Conservation (phyloP, 2,113 vertebrate genomes). For the Bettongia penicillata region DNA sequence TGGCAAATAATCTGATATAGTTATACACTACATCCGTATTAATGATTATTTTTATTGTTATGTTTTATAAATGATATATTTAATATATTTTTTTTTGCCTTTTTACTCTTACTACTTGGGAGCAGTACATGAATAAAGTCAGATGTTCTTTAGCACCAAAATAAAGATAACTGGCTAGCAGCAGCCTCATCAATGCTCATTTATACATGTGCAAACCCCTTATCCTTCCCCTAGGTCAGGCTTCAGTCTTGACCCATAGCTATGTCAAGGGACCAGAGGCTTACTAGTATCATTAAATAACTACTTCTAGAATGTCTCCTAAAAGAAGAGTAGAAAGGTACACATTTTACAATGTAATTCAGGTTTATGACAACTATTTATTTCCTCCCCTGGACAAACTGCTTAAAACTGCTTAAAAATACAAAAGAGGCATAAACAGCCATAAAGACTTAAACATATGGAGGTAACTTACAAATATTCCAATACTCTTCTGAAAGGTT, state of each 20-base stretch:
- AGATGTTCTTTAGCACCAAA: too few species aligned
- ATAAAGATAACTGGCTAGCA: too few species aligned
- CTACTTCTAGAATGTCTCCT: background rate
- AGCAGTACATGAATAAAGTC: too few species aligned
- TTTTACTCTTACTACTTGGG: too few species aligned
- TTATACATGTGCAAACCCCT: too few species aligned
- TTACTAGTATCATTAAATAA: background rate
- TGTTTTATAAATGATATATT: too few species aligned
- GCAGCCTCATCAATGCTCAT: too few species aligned
- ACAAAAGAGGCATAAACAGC: background rate
- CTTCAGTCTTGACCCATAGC: background rate
- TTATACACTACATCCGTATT: too few species aligned
- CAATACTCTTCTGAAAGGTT: background rate
- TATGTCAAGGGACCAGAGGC: background rate
- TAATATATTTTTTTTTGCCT: too few species aligned
- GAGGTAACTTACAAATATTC: background rate
- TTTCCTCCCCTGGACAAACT: background rate
- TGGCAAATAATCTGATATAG: too few species aligned
- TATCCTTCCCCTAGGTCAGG: too few species aligned
- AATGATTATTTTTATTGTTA: too few species aligned
- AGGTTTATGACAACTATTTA: background rate
- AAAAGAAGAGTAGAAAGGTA: background rate
- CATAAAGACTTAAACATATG: background rate
- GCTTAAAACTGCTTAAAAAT: background rate
- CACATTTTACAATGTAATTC: background rate